Evolutionary conservation across 2,888 invertebrate species (phyloP), one percentile per base, ranked within the genome.

Genomic region (Acrobasis suavella): DNA sequence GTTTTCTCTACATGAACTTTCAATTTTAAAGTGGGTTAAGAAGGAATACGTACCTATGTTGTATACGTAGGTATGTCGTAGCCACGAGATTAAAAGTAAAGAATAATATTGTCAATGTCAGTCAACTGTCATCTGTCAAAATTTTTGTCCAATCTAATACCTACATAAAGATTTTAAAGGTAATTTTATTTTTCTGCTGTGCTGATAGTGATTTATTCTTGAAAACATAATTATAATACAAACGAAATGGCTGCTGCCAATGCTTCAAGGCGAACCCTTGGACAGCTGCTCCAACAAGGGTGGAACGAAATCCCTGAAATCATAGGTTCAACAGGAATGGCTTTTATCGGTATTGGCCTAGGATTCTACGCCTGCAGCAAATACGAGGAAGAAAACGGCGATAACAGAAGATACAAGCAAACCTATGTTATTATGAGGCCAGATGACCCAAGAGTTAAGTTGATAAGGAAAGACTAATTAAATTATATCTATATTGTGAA

Each of bases 301-400:
- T 92, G 96, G 95, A 86, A 93, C 76, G 95, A 96, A 86, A 94
- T 96, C 65, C 96, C 96, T 5, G 96, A 96, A 83, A 85, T 96
- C 58, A 82, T 96, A 51, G 95, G 93, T 38, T 91, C 94, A 32
- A 85, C 93, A 2, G 93, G 93, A 14, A 69, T 95, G 69, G 96
- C 92, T 0, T 0, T 95, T 0, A 75, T 93, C 49, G 96, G 96
- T 38, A 58, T 94, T 5, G 93, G 82, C 9, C 69, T 95, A 65
- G 91, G 90, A 16, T 76, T 78, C 17, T 58, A 87, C 49, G 94
- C 93, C 2, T 69, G 93, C 58, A 81, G 83, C 65, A 93, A 90
- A 49, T 94, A 95, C 71, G 76, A 87, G 22, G 85, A 89, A 65
- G 93, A 89, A 50, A 95, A 95, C 76, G 94, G 95, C 60, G 95